phyloP scores from a whole-genome alignment of 1,140 invertebrate species.

The Papilio aristodemus region DNA sequence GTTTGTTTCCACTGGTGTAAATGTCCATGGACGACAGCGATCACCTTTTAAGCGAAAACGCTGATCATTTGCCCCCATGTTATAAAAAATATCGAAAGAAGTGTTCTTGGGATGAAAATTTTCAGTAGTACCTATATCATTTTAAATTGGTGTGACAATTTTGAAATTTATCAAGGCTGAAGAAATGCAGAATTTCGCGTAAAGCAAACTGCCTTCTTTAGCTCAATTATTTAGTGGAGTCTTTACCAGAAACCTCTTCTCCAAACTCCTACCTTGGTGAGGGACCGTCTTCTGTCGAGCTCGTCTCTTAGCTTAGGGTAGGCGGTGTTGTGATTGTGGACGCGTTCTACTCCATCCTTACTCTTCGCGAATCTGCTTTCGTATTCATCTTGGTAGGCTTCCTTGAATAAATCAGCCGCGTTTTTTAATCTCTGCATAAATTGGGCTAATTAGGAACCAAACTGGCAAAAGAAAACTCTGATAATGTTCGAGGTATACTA shows the following conservation, averaged over 20 bases:
- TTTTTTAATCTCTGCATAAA: slow-evolving; percentile 41
- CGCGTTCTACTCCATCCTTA: slow-evolving; percentile 29
- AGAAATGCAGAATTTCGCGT: slow-evolving; percentile 16
- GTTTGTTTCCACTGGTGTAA: too few relatives aligned
- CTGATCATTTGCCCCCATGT: too few relatives aligned
- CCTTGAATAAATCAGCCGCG: slow-evolving; percentile 43
- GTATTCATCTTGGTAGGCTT: slow-evolving; percentile 39
- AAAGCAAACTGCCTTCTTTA: too few relatives aligned
- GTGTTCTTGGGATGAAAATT: too few relatives aligned
- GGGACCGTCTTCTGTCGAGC: slow-evolving; percentile 41
- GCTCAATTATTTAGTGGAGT: background rate
- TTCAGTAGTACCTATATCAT: too few relatives aligned
- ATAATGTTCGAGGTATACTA: too few relatives aligned
- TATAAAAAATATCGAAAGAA: too few relatives aligned
- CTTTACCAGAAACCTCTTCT: background rate
- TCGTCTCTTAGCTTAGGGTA: slow-evolving; percentile 47
- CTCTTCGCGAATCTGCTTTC: slow-evolving; percentile 32
- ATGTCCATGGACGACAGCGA: too few relatives aligned
- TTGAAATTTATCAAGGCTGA: too few relatives aligned
- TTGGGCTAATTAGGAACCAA: background rate
- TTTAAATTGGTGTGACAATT: too few relatives aligned
- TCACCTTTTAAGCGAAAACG: too few relatives aligned
- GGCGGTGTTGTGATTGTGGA: slow-evolving; percentile 41
- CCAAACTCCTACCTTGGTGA: slow-evolving; percentile 32
- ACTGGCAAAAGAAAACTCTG: background rate